These are phyloP conservation scores for Trilocha varians DNA, from an alignment of 2,888 invertebrate genomes.

Conservation along the genomic window DNA sequence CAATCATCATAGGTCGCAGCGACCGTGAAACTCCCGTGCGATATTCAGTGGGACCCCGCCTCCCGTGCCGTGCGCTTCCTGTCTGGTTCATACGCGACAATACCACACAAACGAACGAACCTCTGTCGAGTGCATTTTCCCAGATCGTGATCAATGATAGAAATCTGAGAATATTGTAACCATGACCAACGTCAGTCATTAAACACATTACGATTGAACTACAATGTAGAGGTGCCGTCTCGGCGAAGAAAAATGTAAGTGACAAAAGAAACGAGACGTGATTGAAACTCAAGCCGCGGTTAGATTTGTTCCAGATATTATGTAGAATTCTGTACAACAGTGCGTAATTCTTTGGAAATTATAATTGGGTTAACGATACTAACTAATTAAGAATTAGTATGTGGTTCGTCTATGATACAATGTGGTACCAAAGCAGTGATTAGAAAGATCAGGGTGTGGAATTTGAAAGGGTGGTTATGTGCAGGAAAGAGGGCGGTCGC, in stretches of 20 bases:
- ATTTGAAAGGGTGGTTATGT: conserved; percentile 11
- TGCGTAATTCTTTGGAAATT: too few species aligned
- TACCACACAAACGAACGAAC: conserved; percentile 11
- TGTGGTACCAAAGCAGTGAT: conserved; percentile 1
- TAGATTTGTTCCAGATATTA: conserved; percentile 13
- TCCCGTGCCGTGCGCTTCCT: conserved; percentile 57
- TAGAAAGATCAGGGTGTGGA: neutral
- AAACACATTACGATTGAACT: conserved; percentile 31
- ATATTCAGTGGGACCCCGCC: conserved; percentile 46
- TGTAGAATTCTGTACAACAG: neutral
- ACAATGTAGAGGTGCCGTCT: conserved; percentile 63
- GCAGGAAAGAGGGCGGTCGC: conserved; percentile 68
- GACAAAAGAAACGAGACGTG: conserved; percentile 13
- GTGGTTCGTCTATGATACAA: too few species aligned
- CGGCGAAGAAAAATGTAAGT: conserved; percentile 67
- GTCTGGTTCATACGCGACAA: conserved; percentile 15
- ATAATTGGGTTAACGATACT: too few species aligned
- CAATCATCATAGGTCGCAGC: conserved; percentile 62
- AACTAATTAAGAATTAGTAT: too few species aligned
- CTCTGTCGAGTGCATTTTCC: conserved; percentile 10
- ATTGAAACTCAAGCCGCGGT: conserved; percentile 10
- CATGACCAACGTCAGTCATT: conserved; percentile 33
- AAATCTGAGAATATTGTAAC: conserved; percentile 3
- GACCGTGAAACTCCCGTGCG: conserved; percentile 63
- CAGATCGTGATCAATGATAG: conserved; percentile 8